Percentiles rank a stretch among this genome's conserved stretches.
Evolutionary conservation across 37 sponge, comb jelly and placozoan species (phyloP).

Genomic region (Agelas oroides): DNA sequence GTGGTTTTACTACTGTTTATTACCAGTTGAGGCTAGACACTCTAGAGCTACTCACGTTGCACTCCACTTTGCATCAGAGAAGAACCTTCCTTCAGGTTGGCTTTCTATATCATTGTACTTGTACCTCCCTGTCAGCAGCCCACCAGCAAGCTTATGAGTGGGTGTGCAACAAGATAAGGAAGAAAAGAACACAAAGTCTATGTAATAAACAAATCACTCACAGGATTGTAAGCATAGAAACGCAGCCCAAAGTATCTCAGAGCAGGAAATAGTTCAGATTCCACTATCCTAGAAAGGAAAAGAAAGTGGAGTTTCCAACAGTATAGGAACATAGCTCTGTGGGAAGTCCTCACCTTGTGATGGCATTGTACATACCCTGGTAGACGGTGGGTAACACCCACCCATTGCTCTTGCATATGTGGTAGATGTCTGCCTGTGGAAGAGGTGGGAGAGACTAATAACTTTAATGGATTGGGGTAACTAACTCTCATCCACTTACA

Average conservation of each 20-base stretch:
- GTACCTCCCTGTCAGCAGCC: conserved; percentile 84
- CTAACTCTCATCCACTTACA: not conserved
- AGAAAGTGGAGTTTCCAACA: too few species aligned
- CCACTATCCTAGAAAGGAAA: conserved; percentile 79
- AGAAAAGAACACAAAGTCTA: too few species aligned
- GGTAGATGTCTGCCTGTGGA: conserved; percentile 46
- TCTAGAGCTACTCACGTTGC: too few species aligned
- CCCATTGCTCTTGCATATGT: conserved; percentile 86
- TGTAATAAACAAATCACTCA: conserved; percentile 31
- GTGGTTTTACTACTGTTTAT: too few species aligned
- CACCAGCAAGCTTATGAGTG: conserved; percentile 83
- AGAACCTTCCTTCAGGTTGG: conserved; percentile 58
- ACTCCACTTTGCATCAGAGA: not conserved
- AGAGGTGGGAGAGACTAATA: too few species aligned
- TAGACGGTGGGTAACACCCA: conserved; percentile 92
- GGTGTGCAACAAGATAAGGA: too few species aligned
- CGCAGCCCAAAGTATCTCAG: conserved; percentile 81
- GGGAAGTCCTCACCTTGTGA: conserved; percentile 69
- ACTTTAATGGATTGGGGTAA: too few species aligned
- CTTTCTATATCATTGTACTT: conserved; percentile 27
- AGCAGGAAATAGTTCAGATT: conserved; percentile 88
- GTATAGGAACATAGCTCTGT: too few species aligned
- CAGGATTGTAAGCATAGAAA: conserved; percentile 96
- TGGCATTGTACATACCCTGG: conserved; percentile 96
- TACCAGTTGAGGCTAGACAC: too few species aligned